phyloP scores from a whole-genome alignment of 2,888 invertebrate species.

The Acrobasis suavella region DNA sequence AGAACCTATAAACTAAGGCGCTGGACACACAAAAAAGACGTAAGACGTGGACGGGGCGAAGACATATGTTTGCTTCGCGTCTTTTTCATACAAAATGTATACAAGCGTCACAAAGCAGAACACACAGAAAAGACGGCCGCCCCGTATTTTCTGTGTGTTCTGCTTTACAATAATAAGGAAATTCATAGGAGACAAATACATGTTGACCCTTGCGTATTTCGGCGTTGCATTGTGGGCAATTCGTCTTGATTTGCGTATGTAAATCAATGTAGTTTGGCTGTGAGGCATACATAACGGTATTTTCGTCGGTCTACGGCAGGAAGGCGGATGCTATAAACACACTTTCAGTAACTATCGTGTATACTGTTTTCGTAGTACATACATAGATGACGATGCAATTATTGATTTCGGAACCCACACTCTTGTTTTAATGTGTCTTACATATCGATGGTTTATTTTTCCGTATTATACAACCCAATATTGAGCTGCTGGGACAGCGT shows the following conservation, averaged over 20 bases:
- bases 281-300: conserved; percentile 74
- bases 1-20: too few species aligned
- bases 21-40: too few species aligned
- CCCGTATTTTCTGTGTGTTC: too few species aligned
- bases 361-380: conserved; percentile 49
- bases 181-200: neutral
- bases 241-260: conserved; percentile 81
- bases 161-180: neutral
- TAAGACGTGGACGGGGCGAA: too few species aligned
- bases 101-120: too few species aligned
- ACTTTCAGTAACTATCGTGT: conserved; percentile 68
- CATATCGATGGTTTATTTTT: too few species aligned
- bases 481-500: too few species aligned
- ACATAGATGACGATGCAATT: conserved; percentile 34
- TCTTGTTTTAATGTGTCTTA: too few species aligned
- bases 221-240: conserved; percentile 73
- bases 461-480: too few species aligned
- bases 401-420: conserved; percentile 25
- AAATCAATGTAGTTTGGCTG: conserved; percentile 78
- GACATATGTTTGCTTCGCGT: too few species aligned
- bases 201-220: conserved; percentile 51
- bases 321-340: conserved; percentile 81
- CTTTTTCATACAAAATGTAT: too few species aligned
- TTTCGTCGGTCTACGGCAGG: conserved; percentile 77
- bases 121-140: too few species aligned